Base-by-base conservation (phyloP, 2,113 vertebrate genomes). In the Dicentrarchus labrax region DNA sequence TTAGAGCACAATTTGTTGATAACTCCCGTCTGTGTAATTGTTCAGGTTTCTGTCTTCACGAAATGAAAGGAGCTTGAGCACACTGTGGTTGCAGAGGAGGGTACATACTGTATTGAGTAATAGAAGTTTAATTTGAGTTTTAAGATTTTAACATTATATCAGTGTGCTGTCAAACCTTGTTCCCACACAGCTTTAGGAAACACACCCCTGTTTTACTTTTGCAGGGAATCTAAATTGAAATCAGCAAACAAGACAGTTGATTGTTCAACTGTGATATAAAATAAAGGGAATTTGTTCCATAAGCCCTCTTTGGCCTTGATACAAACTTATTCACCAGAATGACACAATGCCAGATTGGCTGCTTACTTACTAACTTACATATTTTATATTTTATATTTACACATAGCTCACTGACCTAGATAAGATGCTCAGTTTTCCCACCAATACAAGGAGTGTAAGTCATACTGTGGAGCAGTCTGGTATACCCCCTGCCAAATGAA, bases 1-100 rank as follows among this genome's bases (percentile, higher is more conserved):
- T 80, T 64, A 77, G 24, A 57, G 45, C 61, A 39, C 45, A 78
- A 80, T 65, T 50, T 71, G 70, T 76, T 65, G 22, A 54, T 75
- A 83, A 45, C n/a, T 50, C 53, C 64, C 60, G 30, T 53, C 56
- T 47, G 69, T 72, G 48, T 76, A 64, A 82, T 73, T 74, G 62
- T 76, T 65, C 12, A 59, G 24, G 24, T 48, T 4, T 72, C 56
- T 69, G 21, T 38, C n/a, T 75, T 64, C 16, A 62, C 43, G 12
- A 67, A 76, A 43, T 68, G 45, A 73, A 51, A 76, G 66, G 62
- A 22, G 4, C 65, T 13, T 48, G 64, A 8, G n/a, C 6, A 6
- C 15, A 19, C 50, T 19, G n/a, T 61, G 16, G 50, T 16, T 71
- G 22, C 22, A 74, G 45, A 38, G 12, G 15, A 56, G 39, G 2